Conservation (phyloP, 2,113 vertebrate species). For the Siniperca knerii region DNA sequence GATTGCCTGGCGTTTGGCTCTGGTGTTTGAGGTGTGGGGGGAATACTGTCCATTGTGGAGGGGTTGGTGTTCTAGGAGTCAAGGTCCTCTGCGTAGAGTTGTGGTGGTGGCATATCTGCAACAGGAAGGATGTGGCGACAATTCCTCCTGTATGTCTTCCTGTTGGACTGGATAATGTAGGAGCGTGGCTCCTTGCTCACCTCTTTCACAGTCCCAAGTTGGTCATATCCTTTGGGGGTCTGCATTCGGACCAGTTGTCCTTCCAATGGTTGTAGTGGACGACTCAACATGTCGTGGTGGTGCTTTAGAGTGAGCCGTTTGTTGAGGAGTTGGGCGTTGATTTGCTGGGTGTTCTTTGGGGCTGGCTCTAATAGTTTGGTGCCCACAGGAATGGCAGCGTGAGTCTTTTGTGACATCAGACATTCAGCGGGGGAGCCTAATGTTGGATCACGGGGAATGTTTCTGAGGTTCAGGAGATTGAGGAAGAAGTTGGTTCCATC, state of each 20-base stretch:
- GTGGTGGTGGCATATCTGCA: not conserved
- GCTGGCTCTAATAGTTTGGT: too few relatives aligned
- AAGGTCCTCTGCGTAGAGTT: too few relatives aligned
- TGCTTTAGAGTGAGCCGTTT: too few relatives aligned
- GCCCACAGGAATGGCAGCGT: too few relatives aligned
- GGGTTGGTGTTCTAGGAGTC: too few relatives aligned
- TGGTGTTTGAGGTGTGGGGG: too few relatives aligned
- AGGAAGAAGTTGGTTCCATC: conserved; percentile 38
- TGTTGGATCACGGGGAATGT: conserved; percentile 25
- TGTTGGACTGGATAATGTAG: not conserved
- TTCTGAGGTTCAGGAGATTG: conserved; percentile 22
- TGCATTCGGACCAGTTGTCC: not conserved
- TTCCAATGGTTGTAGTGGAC: not conserved
- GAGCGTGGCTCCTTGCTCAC: not conserved
- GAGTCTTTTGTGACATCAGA: conserved; percentile 24
- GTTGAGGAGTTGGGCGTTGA: too few relatives aligned
- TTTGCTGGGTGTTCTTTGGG: too few relatives aligned
- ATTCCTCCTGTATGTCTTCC: not conserved
- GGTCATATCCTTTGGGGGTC: not conserved
- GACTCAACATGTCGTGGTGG: conserved; percentile 4
- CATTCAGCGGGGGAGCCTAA: conserved; percentile 38
- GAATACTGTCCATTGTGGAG: too few relatives aligned
- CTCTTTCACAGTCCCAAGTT: not conserved
- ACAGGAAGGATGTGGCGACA: not conserved
- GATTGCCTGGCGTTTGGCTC: too few relatives aligned